Base-by-base conservation (phyloP, 2,888 invertebrate species). In the Drosophila pullipes region DNA sequence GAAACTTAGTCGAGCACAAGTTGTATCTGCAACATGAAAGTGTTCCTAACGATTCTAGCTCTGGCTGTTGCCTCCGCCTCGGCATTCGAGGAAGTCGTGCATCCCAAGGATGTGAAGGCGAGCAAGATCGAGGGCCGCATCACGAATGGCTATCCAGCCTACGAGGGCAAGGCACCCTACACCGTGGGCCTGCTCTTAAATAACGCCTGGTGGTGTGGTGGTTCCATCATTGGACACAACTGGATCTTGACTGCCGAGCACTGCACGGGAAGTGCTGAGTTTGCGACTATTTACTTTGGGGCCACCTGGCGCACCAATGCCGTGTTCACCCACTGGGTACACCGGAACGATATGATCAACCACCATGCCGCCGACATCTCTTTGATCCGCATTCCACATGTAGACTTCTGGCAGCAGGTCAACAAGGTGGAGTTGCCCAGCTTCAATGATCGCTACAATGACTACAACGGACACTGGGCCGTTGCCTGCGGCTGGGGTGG, bases 241-340 rank as follows among this genome's bases (percentile, higher is more conserved):
- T 91, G 85, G 83, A 73, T 92, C 5, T 57, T 92, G 53, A 91
- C 92, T n/a, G 92, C 92, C 30, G 91, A 83, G 53, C 92, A 92
- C 57, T 92, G 92, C 69, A 78, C 73, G 13, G 66, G 74, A 6
- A 65, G 60, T 64, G 68, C 73, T 53, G 66, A 87, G 6, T 41
- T 77, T 41, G 78, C 84, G 69, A 80, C 85, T 75, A 81, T 90
- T 79, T 76, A 75, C 66, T 78, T 74, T 61, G 80, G 81, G n/a
- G 86, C 89, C 65, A 83, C 76, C 35, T 83, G 61, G 57, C 85
- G 88, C 37, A 64, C 63, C 33, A 72, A 79, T 60, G 81, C 83
- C 11, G 74, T 80, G 66, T 83, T n/a, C 67, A 74, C 83, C 22
- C 80, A 85, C 54, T 74, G 73, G 76, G 86, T 83, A 7, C 49